Percentiles rank a stretch among this genome's conserved stretches.
phyloP scores from a whole-genome alignment of 2,113 vertebrate species.

The Rhadina sibilatrix region DNA sequence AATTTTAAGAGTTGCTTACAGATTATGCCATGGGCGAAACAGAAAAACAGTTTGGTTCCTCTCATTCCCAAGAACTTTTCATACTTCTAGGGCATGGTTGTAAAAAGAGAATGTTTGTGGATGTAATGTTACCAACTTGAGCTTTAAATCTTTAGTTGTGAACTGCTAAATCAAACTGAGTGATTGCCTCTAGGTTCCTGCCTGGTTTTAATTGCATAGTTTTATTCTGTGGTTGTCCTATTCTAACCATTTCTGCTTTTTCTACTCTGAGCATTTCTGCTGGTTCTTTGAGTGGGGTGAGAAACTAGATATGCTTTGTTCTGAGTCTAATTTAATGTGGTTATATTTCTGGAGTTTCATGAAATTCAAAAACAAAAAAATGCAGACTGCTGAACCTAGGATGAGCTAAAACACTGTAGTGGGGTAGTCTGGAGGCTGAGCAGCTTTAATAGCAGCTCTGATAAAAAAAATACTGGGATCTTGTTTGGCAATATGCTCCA shows the following conservation, averaged over 20 bases:
- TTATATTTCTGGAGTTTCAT: background rate
- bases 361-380: background rate
- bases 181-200: background rate
- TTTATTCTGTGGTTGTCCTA: background rate
- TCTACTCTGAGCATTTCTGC: background rate
- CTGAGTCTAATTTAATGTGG: background rate
- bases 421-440: background rate
- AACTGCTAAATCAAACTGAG: background rate
- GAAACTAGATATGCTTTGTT: background rate
- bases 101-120: background rate
- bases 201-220: background rate
- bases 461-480: background rate
- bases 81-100: background rate
- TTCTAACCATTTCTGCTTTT: slow-evolving; percentile 20
- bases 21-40: background rate
- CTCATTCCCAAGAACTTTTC: background rate
- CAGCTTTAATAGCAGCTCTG: background rate
- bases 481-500: background rate
- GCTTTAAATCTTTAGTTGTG: slow-evolving; percentile 14
- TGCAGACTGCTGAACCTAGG: background rate
- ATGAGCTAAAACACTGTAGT: background rate
- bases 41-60: background rate
- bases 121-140: background rate
- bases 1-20: background rate
- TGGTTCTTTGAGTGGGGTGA: background rate